phyloP scores from a whole-genome alignment of 2,888 invertebrate genomes.

The Hofmannophila pseudospretella region DNA sequence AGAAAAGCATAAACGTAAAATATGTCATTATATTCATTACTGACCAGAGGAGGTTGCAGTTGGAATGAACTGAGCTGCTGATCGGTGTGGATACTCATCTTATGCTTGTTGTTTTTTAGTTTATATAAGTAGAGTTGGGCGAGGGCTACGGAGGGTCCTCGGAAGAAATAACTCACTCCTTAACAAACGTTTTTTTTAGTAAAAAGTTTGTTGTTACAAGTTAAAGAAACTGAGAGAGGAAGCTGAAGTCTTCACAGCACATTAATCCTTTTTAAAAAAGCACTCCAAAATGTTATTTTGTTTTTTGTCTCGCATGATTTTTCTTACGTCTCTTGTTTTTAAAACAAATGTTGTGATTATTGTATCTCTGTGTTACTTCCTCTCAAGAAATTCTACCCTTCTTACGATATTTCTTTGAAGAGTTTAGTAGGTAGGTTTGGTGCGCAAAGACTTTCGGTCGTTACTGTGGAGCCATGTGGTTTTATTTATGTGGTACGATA shows the following conservation, averaged over 20 bases:
- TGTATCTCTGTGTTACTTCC: too few relatives aligned
- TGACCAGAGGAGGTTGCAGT: too few relatives aligned
- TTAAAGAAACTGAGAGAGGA: constrained; percentile 22
- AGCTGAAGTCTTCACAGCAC: constrained; percentile 26
- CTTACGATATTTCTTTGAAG: too few relatives aligned
- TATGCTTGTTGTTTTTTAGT: constrained; percentile 14
- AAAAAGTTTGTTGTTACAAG: constrained; percentile 37
- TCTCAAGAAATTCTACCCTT: too few relatives aligned
- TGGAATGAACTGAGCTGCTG: too few relatives aligned
- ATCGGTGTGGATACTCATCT: too few relatives aligned
- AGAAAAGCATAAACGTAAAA: too few relatives aligned
- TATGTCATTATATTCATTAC: too few relatives aligned
- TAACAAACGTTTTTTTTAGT: constrained; percentile 19
- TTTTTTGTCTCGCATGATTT: constrained; percentile 13
- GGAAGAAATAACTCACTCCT: constrained; percentile 49
- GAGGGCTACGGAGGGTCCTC: constrained; percentile 25
- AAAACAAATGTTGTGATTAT: constrained; percentile 30
- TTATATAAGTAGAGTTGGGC: constrained; percentile 23
- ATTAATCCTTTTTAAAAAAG: constrained; percentile 16
- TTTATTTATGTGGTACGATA: too few relatives aligned
- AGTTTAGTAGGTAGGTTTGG: too few relatives aligned
- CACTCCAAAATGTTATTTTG: constrained; percentile 19
- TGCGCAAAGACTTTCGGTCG: too few relatives aligned
- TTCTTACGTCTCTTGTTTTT: constrained; percentile 23
- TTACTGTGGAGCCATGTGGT: too few relatives aligned